Evolutionary conservation across 1,140 invertebrate species (phyloP).

Genomic region (Hetaerina americana): DNA sequence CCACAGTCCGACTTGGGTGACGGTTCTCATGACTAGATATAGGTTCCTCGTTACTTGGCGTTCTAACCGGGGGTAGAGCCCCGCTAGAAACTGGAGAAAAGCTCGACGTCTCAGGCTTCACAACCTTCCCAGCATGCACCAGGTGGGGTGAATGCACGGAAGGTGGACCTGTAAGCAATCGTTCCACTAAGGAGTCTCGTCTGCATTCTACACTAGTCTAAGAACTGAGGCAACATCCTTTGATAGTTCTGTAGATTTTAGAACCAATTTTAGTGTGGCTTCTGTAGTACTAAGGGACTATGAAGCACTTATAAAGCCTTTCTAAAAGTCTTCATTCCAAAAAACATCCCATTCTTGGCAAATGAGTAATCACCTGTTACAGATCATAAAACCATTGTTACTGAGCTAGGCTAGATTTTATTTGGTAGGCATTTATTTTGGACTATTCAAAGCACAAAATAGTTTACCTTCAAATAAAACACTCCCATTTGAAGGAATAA

Average conservation of each 20-base stretch:
- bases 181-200: slow-evolving; percentile 11
- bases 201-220: slow-evolving; percentile 2
- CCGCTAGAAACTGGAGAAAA: slow-evolving; percentile 14
- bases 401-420: slow-evolving; percentile 3
- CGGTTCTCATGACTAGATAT: slow-evolving; percentile 20
- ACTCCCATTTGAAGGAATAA: slow-evolving; percentile 2
- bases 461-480: slow-evolving; percentile 5
- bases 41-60: slow-evolving; percentile 20
- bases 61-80: slow-evolving; percentile 16
- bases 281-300: slow-evolving; percentile 7
- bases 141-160: slow-evolving; percentile 28
- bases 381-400: slow-evolving; percentile 3
- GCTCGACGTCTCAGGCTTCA: slow-evolving; percentile 22
- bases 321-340: slow-evolving; percentile 7
- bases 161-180: slow-evolving; percentile 21
- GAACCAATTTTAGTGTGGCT: slow-evolving; percentile 6
- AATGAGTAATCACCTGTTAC: slow-evolving; percentile 6
- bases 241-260: slow-evolving; percentile 5
- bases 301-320: slow-evolving; percentile 5
- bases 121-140: slow-evolving; percentile 24
- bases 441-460: slow-evolving; percentile 4
- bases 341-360: slow-evolving; percentile 6
- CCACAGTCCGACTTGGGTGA: slow-evolving; percentile 17
- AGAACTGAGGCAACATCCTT: slow-evolving; percentile 2
- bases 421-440: neutral